A percentile compares a stretch with the other conserved stretches of the same genome.
These are phyloP conservation scores for Schizothorax lantsangensis DNA, from an alignment of 2,797 vertebrate genomes.

Conservation along the genomic window DNA sequence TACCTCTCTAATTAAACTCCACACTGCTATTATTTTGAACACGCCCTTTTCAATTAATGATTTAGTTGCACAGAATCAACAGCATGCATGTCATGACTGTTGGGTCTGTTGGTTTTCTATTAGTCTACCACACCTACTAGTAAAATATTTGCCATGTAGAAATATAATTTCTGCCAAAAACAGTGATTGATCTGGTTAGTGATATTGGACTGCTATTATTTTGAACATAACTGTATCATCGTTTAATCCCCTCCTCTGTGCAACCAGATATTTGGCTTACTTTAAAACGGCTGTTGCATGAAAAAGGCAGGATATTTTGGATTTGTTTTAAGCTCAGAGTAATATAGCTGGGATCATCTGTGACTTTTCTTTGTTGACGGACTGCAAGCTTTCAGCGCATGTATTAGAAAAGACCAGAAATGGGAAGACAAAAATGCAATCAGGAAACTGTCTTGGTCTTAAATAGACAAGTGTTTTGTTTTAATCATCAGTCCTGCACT, in stretches of 20 bases:
- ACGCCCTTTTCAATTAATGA: no score
- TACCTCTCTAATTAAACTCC: no score
- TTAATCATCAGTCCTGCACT: slow-evolving; percentile 68
- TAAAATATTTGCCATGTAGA: no score
- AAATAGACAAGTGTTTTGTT: slow-evolving; percentile 18
- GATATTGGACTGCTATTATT: no score
- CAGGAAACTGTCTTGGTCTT: slow-evolving; percentile 38
- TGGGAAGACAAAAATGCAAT: slow-evolving; percentile 9
- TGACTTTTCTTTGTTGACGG: slow-evolving; percentile 21
- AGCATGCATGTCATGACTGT: no score
- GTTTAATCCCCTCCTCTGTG: not conserved
- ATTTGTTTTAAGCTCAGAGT: slow-evolving; percentile 25
- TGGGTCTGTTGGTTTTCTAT: no score
- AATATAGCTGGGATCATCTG: slow-evolving; percentile 11
- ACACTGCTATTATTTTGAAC: no score
- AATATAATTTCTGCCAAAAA: no score
- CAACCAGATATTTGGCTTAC: slow-evolving; percentile 17
- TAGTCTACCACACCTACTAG: no score
- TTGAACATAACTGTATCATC: no score
- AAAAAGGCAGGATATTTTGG: slow-evolving; percentile 19
- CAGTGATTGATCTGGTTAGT: no score
- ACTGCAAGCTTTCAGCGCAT: slow-evolving; percentile 26
- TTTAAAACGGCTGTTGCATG: slow-evolving; percentile 41
- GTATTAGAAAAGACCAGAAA: slow-evolving; percentile 21
- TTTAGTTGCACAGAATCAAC: no score